These are phyloP conservation scores for Chloroclystis v-ata DNA, from an alignment of 2,888 invertebrate genomes.

Conservation along the genomic window DNA sequence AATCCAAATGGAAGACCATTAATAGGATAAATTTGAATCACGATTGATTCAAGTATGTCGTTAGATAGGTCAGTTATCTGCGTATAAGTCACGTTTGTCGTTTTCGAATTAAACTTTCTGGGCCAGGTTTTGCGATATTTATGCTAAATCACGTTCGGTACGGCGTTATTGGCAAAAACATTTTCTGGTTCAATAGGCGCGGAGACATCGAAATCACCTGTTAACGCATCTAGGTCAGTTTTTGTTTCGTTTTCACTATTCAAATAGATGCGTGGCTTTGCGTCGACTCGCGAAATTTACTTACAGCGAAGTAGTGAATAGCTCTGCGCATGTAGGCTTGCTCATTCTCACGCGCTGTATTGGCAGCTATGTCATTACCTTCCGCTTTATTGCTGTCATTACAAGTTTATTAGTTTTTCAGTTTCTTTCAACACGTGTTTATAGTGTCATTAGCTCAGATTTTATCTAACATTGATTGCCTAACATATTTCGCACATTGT, in stretches of 20 bases:
- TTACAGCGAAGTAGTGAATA: constrained; percentile 39
- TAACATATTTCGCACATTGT: constrained; percentile 48
- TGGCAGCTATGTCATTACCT: constrained; percentile 31
- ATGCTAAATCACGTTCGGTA: constrained; percentile 16
- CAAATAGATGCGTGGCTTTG: constrained; percentile 46
- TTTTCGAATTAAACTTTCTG: constrained; percentile 1
- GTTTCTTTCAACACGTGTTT: constrained; percentile 10
- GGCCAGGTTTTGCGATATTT: background rate
- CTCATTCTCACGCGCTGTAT: constrained; percentile 27
- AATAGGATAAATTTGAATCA: constrained; percentile 16
- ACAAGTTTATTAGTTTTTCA: constrained; percentile 12
- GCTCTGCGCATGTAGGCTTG: constrained; percentile 28
- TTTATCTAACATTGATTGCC: constrained; percentile 29
- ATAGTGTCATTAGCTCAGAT: constrained; percentile 11
- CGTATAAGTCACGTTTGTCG: constrained; percentile 5
- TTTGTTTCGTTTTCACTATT: constrained; percentile 62
- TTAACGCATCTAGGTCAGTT: constrained; percentile 62
- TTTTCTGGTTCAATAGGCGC: constrained; percentile 47
- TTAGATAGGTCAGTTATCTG: background rate
- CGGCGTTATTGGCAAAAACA: constrained; percentile 43
- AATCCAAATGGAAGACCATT: background rate
- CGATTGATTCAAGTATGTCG: constrained; percentile 9
- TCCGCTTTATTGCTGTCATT: constrained; percentile 27
- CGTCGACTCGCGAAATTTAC: constrained; percentile 36
- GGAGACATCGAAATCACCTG: constrained; percentile 47